Percentiles rank a stretch among this genome's conserved stretches.
Conservation (phyloP, 2,797 vertebrate genomes). For the Diglossa cyanea region DNA sequence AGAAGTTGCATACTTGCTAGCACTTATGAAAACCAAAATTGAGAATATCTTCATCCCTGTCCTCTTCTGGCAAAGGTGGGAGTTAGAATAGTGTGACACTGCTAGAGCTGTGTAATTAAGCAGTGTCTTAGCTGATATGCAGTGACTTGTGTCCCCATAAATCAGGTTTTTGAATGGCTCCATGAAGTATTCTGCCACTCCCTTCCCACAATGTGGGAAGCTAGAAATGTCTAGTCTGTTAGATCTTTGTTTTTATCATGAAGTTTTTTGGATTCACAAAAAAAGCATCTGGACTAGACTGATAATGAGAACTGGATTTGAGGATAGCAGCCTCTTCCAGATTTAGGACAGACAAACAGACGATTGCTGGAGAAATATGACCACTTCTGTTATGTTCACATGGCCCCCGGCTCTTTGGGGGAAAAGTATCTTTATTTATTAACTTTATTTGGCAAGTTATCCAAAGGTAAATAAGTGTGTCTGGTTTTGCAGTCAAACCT, state of each 20-base stretch:
- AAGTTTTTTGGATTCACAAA: background rate
- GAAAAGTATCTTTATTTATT: background rate
- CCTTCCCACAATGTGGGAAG: background rate
- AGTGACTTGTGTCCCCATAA: background rate
- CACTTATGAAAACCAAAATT: background rate
- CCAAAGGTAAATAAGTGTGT: background rate
- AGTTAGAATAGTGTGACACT: background rate
- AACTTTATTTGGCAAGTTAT: background rate
- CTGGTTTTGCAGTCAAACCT: background rate
- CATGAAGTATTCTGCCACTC: background rate
- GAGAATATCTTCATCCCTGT: background rate
- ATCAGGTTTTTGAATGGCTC: background rate
- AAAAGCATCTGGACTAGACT: background rate
- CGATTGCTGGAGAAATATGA: background rate
- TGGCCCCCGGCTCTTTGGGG: background rate
- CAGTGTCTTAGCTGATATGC: background rate
- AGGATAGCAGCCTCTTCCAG: background rate
- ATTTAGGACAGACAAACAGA: background rate
- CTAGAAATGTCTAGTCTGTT: background rate
- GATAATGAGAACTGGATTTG: background rate
- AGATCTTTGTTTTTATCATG: background rate
- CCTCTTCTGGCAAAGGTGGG: background rate
- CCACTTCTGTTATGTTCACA: background rate
- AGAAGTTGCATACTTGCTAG: background rate
- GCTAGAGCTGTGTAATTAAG: background rate